Conservation (phyloP, 1,140 invertebrate genomes). For the Apis florea region DNA sequence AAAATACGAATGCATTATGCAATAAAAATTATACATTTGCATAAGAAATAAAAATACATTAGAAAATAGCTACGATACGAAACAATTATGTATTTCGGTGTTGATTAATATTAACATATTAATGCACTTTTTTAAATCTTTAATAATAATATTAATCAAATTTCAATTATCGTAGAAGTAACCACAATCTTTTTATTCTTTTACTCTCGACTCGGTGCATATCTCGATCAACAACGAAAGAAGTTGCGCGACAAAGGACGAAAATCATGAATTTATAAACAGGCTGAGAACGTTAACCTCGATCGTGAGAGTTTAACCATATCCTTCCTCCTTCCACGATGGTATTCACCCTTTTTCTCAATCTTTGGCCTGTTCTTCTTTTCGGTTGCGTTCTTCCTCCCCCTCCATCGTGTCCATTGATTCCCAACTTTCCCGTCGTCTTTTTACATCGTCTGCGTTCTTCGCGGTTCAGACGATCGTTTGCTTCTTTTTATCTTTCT, state of each 20-base stretch:
- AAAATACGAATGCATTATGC: too few relatives aligned
- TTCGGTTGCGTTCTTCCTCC: slow-evolving; percentile 6
- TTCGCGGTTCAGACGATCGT: slow-evolving; percentile 27
- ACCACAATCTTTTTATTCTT: background rate
- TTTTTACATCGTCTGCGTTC: slow-evolving; percentile 39
- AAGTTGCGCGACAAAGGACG: background rate
- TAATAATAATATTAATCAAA: too few relatives aligned
- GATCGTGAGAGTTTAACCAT: background rate
- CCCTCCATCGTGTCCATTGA: slow-evolving; percentile 33
- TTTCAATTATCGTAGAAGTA: background rate
- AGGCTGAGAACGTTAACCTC: slow-evolving; percentile 15
- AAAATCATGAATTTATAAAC: slow-evolving; percentile 30
- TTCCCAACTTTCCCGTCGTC: slow-evolving; percentile 24
- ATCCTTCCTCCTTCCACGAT: background rate
- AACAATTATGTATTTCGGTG: too few relatives aligned
- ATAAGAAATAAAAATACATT: too few relatives aligned
- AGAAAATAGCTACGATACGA: too few relatives aligned
- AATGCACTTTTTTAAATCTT: too few relatives aligned
- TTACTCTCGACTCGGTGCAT: background rate
- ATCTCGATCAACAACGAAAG: background rate
- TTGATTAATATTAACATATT: too few relatives aligned
- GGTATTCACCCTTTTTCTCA: slow-evolving; percentile 24
- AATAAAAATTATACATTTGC: too few relatives aligned
- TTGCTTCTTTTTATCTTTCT: background rate
- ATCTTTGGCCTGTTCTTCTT: background rate